A percentile compares a stretch with the other conserved stretches of the same genome.
Evolutionary conservation across 2,113 vertebrate species (phyloP).

Genomic region (Spea bombifrons): DNA sequence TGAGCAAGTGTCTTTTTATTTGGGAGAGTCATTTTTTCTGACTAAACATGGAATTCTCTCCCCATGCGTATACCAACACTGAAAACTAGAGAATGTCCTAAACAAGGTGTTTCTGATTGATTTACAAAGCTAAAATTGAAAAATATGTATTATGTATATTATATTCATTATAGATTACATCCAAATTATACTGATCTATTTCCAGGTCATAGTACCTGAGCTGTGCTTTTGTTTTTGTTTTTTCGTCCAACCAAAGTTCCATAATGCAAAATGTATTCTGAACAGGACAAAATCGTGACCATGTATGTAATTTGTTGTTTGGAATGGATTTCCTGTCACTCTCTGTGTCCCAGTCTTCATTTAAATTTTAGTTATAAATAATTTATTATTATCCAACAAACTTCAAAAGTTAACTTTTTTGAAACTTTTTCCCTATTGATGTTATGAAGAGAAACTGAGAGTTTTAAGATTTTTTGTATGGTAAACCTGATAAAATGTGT

Average conservation of each 20-base stretch:
- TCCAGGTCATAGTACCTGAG: constrained; percentile 10
- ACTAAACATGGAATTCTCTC: too few species aligned
- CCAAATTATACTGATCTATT: constrained; percentile 22
- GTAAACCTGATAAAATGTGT: too few species aligned
- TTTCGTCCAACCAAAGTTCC: neutral
- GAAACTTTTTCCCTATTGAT: too few species aligned
- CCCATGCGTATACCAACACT: neutral
- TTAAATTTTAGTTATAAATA: constrained; percentile 19
- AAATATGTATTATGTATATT: too few species aligned
- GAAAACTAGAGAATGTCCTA: neutral
- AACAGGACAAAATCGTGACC: constrained; percentile 33
- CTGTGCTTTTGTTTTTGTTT: constrained; percentile 10
- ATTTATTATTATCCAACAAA: neutral
- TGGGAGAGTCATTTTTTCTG: too few species aligned
- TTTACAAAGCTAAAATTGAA: too few species aligned
- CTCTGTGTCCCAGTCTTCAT: constrained; percentile 11
- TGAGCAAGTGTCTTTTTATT: too few species aligned
- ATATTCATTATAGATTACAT: neutral
- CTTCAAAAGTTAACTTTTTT: too few species aligned
- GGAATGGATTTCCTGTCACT: constrained; percentile 26
- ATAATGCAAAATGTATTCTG: constrained; percentile 32
- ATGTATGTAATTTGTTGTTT: constrained; percentile 33
- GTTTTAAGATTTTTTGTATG: too few species aligned
- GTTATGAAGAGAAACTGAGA: too few species aligned
- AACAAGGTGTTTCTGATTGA: neutral